A percentile compares a stretch with the other conserved stretches of the same genome.
phyloP scores from a whole-genome alignment of 2,888 invertebrate genomes.

The Amphipyra berbera region DNA sequence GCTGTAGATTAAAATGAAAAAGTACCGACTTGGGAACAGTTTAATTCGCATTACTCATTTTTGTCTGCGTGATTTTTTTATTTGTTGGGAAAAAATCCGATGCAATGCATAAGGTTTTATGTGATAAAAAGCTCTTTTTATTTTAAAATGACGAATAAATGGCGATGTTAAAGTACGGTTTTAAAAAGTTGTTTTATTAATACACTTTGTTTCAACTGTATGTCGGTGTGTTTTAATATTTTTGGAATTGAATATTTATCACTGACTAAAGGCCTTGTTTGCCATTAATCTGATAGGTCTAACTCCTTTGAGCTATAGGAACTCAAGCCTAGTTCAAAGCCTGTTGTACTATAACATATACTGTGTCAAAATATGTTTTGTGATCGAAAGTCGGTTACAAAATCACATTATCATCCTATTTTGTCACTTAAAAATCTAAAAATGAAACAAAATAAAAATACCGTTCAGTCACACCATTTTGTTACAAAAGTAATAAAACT shows the following conservation, averaged over 20 bases:
- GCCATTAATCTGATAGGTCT: not conserved
- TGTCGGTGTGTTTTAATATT: too few relatives aligned
- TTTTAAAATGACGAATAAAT: too few relatives aligned
- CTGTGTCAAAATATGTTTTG: constrained; percentile 13
- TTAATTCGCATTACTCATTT: constrained; percentile 52
- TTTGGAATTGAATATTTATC: too few relatives aligned
- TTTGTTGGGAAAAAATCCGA: constrained; percentile 1
- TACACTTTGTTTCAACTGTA: too few relatives aligned
- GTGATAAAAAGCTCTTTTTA: not conserved
- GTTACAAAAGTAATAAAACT: constrained; percentile 16
- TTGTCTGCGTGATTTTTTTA: constrained; percentile 30
- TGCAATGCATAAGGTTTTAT: not conserved
- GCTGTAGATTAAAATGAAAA: constrained; percentile 54
- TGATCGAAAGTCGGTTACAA: too few relatives aligned
- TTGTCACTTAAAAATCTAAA: not conserved
- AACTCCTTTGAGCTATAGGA: constrained; percentile 8
- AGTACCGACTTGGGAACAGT: constrained; percentile 45
- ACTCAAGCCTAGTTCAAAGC: constrained; percentile 35
- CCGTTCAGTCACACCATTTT: not conserved
- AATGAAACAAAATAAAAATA: constrained; percentile 15
- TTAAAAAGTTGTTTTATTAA: too few relatives aligned
- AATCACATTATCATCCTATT: not conserved
- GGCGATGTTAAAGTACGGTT: too few relatives aligned
- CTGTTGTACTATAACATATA: constrained; percentile 9
- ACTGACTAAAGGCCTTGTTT: not conserved